phyloP scores from a whole-genome alignment of 2,888 invertebrate genomes.

The Eupithecia subfuscata region DNA sequence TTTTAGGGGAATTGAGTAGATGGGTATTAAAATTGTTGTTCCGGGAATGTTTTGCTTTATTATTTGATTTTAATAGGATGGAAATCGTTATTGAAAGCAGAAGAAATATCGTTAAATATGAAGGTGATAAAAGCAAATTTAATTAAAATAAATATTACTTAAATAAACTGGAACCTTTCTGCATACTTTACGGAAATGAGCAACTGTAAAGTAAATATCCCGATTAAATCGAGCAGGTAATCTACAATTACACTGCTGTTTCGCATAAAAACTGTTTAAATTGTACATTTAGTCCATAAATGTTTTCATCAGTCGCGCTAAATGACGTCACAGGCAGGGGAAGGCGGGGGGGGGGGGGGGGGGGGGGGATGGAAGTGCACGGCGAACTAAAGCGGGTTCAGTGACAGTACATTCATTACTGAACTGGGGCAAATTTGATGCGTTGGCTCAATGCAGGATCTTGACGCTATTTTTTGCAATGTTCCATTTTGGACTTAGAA shows the following conservation, averaged over 20 bases:
- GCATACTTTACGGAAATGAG: conserved; percentile 4
- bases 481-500: no score
- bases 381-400: not conserved
- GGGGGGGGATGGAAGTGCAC: no score
- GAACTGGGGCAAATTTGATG: conserved; percentile 3
- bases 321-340: not conserved
- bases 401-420: not conserved
- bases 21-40: not conserved
- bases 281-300: not conserved
- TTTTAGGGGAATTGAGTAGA: not conserved
- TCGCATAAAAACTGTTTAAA: conserved; percentile 18
- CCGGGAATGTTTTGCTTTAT: not conserved
- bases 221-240: conserved; percentile 4
- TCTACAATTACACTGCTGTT: conserved; percentile 16
- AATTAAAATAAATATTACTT: no score
- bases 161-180: not conserved
- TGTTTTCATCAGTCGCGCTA: not conserved
- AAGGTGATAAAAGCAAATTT: not conserved
- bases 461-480: not conserved
- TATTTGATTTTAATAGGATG: not conserved
- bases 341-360: not conserved
- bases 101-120: not conserved
- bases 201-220: conserved; percentile 6
- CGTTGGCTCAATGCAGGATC: not conserved
- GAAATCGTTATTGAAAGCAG: not conserved